These are phyloP conservation scores for Pseudochromis fuscus DNA, from an alignment of 2,797 vertebrate species.

Conservation along the genomic window DNA sequence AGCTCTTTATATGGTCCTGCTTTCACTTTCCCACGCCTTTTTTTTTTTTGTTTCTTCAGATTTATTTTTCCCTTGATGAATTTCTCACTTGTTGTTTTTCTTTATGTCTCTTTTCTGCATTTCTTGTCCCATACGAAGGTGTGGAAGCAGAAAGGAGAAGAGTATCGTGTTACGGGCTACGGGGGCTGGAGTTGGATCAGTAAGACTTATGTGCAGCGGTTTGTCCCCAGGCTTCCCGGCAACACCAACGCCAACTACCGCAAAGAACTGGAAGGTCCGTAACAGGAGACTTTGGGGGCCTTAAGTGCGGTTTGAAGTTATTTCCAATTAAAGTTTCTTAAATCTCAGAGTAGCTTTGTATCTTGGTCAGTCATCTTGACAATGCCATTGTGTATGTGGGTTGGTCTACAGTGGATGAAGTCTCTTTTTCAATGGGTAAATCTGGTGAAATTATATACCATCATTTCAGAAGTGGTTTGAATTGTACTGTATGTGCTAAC, in stretches of 20 bases:
- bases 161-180: constrained; percentile 98
- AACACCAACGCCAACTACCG: constrained; percentile 97
- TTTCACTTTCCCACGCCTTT: background rate
- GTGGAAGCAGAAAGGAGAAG: constrained; percentile 99
- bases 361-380: constrained; percentile 24
- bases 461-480: background rate
- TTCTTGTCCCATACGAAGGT: constrained; percentile 83
- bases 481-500: too few relatives aligned
- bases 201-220: constrained; percentile 93
- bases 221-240: constrained; percentile 92
- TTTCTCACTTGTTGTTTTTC: constrained; percentile 8
- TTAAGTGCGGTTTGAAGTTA: constrained; percentile 27
- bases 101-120: constrained; percentile 14
- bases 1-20: constrained; percentile 6
- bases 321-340: constrained; percentile 34
- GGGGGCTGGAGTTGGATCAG: constrained; percentile 99
- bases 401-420: background rate
- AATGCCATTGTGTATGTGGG: constrained; percentile 17
- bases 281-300: constrained; percentile 17
- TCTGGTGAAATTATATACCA: background rate
- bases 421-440: constrained; percentile 19
- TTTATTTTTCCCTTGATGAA: constrained; percentile 5
- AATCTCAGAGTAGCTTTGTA: constrained; percentile 24
- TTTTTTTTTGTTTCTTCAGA: background rate
- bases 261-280: constrained; percentile 89